Conservation (phyloP, 2,888 invertebrate genomes). For the Oscheius sp. region DNA sequence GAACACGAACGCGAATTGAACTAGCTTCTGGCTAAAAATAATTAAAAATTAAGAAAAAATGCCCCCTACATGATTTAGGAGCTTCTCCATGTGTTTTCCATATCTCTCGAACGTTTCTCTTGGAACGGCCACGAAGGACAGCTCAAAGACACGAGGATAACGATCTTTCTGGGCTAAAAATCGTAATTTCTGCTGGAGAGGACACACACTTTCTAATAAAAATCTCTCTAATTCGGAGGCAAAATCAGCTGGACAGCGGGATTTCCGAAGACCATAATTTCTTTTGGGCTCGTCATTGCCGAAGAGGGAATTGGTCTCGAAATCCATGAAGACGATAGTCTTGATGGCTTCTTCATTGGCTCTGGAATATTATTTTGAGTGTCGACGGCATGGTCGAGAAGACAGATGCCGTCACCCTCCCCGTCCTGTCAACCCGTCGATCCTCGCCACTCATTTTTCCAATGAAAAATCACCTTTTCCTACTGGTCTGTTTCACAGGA, state of each 20-base stretch:
- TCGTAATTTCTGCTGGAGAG: neutral
- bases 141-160: slow-evolving; percentile 62
- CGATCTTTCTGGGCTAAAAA: slow-evolving; percentile 42
- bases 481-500: slow-evolving; percentile 5
- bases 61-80: slow-evolving; percentile 19
- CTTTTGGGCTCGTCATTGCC: neutral
- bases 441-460: too few species aligned
- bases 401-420: too few species aligned
- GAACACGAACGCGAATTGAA: neutral
- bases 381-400: too few species aligned
- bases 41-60: slow-evolving; percentile 5
- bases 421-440: too few species aligned
- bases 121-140: slow-evolving; percentile 63
- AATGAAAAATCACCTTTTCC: neutral
- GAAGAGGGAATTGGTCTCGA: slow-evolving; percentile 61
- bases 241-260: slow-evolving; percentile 13
- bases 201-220: slow-evolving; percentile 11
- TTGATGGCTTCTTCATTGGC: slow-evolving; percentile 15
- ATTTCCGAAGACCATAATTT: neutral
- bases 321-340: slow-evolving; percentile 58
- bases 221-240: slow-evolving; percentile 14
- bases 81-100: slow-evolving; percentile 37
- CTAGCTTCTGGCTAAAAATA: neutral
- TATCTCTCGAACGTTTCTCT: slow-evolving; percentile 52
- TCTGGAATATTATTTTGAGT: too few species aligned